phyloP scores from a whole-genome alignment of 2,113 vertebrate genomes.

The Pardalotus punctatus region DNA sequence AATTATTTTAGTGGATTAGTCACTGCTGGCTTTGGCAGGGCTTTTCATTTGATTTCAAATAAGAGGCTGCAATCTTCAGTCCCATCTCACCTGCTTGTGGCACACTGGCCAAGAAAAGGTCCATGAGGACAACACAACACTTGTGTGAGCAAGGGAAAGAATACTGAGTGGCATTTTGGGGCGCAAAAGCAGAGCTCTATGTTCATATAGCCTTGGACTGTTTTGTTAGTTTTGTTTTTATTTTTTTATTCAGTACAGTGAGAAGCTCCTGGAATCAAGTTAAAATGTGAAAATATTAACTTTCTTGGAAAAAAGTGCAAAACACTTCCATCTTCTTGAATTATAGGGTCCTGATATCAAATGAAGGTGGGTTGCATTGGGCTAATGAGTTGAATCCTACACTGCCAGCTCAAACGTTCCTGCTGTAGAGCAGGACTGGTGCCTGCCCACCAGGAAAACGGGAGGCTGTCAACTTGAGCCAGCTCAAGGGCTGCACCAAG shows the following conservation, averaged over 20 bases:
- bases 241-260: background rate
- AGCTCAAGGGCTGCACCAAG: background rate
- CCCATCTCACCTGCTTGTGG: background rate
- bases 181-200: background rate
- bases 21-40: background rate
- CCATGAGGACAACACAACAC: background rate
- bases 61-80: background rate
- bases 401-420: background rate
- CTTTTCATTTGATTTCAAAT: background rate
- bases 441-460: rapidly evolving
- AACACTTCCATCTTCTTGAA: background rate
- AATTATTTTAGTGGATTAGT: conserved; percentile 28
- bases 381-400: background rate
- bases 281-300: background rate
- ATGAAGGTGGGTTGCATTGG: background rate
- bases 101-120: background rate
- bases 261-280: background rate
- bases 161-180: background rate
- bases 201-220: background rate
- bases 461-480: background rate
- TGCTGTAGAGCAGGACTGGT: background rate
- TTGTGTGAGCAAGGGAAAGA: background rate
- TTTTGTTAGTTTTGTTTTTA: background rate
- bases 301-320: background rate
- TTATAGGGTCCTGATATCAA: background rate